These are phyloP conservation scores for Microcebus tavaratra DNA, from an alignment of 2,113 vertebrate genomes.

Conservation along the genomic window DNA sequence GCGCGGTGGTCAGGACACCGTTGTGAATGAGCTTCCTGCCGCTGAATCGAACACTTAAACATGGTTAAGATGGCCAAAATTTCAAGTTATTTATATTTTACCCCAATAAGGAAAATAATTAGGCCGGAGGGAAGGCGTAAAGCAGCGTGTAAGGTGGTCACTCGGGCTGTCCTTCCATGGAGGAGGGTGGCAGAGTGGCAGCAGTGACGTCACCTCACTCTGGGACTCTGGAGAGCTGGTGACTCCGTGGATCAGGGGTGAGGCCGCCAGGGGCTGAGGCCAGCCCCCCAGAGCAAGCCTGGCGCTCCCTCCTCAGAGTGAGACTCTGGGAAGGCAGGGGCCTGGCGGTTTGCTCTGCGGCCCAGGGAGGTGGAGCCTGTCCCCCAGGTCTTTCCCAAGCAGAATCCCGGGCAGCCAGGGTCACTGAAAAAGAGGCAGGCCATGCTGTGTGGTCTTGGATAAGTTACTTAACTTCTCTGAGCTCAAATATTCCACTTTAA, in stretches of 20 bases:
- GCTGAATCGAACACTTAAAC: rapidly evolving
- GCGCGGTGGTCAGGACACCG: rapidly evolving
- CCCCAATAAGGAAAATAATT: neutral
- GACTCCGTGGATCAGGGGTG: neutral
- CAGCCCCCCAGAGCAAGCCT: neutral
- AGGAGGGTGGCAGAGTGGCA: neutral
- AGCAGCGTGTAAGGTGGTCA: neutral
- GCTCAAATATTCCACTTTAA: neutral
- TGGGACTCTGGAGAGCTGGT: neutral
- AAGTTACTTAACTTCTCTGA: neutral
- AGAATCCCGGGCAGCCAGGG: neutral
- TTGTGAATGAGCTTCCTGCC: rapidly evolving
- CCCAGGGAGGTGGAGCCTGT: neutral
- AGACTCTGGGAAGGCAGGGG: neutral
- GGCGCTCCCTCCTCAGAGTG: too few species aligned
- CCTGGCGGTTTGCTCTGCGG: rapidly evolving
- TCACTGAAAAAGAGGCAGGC: neutral
- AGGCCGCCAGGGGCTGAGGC: too few species aligned
- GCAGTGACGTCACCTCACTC: neutral
- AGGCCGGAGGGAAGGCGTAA: neutral
- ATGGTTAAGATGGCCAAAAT: too few species aligned
- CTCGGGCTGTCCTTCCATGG: neutral
- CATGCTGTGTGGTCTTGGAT: neutral
- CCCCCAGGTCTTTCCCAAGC: too few species aligned
- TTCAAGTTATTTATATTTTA: too few species aligned